phyloP scores from a whole-genome alignment of 2,888 invertebrate species.

The Alentia gelatinosa region DNA sequence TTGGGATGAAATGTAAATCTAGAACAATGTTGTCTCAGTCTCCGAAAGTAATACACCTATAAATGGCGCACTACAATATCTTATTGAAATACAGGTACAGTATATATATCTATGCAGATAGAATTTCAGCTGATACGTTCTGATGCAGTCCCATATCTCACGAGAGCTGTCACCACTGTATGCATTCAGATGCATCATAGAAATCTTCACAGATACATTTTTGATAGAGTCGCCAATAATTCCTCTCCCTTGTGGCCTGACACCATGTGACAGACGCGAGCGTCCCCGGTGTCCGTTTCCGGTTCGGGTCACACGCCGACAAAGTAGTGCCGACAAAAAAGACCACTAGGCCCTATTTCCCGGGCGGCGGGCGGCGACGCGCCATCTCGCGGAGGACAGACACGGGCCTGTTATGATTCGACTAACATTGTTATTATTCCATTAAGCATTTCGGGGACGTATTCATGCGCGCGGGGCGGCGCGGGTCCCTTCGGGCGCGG shows the following conservation, averaged over 20 bases:
- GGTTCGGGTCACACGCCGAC: not conserved
- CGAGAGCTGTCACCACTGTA: too few relatives aligned
- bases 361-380: not conserved
- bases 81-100: too few relatives aligned
- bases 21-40: too few relatives aligned
- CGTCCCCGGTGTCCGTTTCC: slow-evolving; percentile 24
- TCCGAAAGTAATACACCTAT: too few relatives aligned
- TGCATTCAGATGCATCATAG: too few relatives aligned
- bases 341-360: not conserved
- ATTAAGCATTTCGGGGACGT: not conserved
- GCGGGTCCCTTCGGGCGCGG: not conserved
- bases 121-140: too few relatives aligned
- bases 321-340: not conserved
- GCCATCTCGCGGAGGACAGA: not conserved
- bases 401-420: slow-evolving; percentile 28
- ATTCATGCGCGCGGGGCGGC: not conserved
- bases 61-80: too few relatives aligned
- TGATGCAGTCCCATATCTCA: too few relatives aligned
- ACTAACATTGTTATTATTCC: slow-evolving; percentile 42
- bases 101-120: too few relatives aligned
- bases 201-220: not conserved
- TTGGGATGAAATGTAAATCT: too few relatives aligned
- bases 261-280: not conserved
- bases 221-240: not conserved
- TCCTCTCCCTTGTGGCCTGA: not conserved